These are phyloP conservation scores for Platycnemis pennipes DNA, from an alignment of 2,888 invertebrate genomes.

Conservation along the genomic window DNA sequence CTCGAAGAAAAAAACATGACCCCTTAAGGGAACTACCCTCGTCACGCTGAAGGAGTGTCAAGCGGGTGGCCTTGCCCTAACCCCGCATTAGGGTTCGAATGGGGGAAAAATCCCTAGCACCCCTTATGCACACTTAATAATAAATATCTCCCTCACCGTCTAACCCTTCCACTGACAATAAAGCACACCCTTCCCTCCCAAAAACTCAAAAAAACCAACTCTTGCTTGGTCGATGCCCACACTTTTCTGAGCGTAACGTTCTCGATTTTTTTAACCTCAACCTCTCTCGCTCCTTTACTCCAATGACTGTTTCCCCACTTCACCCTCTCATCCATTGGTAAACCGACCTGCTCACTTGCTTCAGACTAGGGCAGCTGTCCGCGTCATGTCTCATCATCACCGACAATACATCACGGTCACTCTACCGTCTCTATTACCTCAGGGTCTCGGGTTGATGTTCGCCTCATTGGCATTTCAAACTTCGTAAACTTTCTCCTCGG, in stretches of 20 bases:
- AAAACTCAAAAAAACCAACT: neutral
- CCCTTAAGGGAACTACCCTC: neutral
- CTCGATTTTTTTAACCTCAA: neutral
- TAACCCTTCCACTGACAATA: neutral
- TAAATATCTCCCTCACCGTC: neutral
- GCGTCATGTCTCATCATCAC: neutral
- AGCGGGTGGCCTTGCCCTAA: neutral
- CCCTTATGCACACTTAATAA: conserved; percentile 18
- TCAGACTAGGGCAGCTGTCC: neutral
- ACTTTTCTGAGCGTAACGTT: neutral
- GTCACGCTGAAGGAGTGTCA: neutral
- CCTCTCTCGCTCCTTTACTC: neutral
- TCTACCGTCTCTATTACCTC: neutral
- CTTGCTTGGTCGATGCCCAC: neutral
- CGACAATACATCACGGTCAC: neutral
- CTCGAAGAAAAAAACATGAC: neutral
- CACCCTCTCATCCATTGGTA: neutral
- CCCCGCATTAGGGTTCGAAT: neutral
- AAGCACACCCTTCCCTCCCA: neutral
- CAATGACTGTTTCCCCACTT: neutral
- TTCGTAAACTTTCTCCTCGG: no score
- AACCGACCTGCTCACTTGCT: neutral
- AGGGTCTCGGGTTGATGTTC: neutral
- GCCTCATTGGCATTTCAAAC: no score
- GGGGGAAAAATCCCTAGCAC: neutral